Percentiles rank a stretch among this genome's conserved stretches.
Conservation (phyloP, 2,797 vertebrate species). For the Linurgus olivaceus region DNA sequence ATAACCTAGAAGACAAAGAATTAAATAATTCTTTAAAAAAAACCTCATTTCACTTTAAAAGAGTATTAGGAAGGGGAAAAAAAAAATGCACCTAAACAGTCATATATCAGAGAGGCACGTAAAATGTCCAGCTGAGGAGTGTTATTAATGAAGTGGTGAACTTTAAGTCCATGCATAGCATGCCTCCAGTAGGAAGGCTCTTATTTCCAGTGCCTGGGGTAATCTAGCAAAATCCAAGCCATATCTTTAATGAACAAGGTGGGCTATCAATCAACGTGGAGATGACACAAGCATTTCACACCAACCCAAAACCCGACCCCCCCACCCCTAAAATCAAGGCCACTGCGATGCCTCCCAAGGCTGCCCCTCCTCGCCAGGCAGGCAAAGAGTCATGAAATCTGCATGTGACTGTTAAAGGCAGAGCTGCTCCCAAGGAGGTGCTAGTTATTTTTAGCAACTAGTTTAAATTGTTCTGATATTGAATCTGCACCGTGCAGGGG, state of each 20-base stretch:
- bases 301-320: neutral
- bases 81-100: constrained; percentile 42
- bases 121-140: constrained; percentile 60
- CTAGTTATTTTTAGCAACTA: constrained; percentile 53
- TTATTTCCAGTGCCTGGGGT: constrained; percentile 69
- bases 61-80: neutral
- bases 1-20: neutral
- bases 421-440: constrained; percentile 30
- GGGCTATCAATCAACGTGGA: constrained; percentile 66
- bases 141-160: constrained; percentile 72
- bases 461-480: constrained; percentile 51
- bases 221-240: constrained; percentile 60
- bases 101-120: constrained; percentile 51
- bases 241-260: constrained; percentile 72
- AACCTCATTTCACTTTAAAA: constrained; percentile 33
- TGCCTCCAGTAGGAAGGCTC: constrained; percentile 54
- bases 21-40: neutral
- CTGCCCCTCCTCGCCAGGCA: neutral
- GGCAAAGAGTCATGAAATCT: constrained; percentile 23
- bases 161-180: constrained; percentile 65
- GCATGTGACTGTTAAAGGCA: constrained; percentile 23
- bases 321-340: constrained; percentile 11
- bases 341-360: constrained; percentile 29
- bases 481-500: constrained; percentile 53
- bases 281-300: constrained; percentile 62